A percentile compares a stretch with the other conserved stretches of the same genome.
Evolutionary conservation across 2,113 vertebrate species (phyloP).

Genomic region (Dromas ardeola): DNA sequence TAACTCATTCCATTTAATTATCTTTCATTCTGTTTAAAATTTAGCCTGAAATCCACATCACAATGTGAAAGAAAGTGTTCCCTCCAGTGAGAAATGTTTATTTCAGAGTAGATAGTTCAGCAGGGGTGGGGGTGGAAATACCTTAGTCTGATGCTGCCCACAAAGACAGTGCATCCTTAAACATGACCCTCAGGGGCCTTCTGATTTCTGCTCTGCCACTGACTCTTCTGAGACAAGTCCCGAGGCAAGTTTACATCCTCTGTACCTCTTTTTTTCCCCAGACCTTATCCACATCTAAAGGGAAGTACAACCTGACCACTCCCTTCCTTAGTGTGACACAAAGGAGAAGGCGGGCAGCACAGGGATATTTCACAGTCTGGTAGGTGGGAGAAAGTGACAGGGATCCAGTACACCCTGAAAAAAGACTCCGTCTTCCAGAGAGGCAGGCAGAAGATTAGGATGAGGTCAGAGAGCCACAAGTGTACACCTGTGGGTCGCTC

Average conservation of each 20-base stretch:
- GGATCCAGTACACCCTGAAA: background rate
- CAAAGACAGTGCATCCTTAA: background rate
- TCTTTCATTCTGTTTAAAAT: background rate
- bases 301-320: background rate
- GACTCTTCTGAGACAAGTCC: background rate
- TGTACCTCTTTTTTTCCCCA: background rate
- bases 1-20: background rate
- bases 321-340: background rate
- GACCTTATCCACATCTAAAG: background rate
- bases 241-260: background rate
- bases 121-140: background rate
- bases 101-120: background rate
- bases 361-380: background rate
- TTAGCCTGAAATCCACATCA: background rate
- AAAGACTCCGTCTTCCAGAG: background rate
- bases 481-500: fast-evolving
- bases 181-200: background rate
- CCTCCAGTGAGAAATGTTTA: background rate
- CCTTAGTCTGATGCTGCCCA: background rate
- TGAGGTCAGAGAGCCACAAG: background rate
- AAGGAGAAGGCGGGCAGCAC: background rate
- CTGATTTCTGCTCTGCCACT: background rate
- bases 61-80: background rate
- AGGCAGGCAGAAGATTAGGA: background rate
- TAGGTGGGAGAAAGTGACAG: background rate